Conservation (phyloP, 2,888 invertebrate genomes). For the Drosophila cognata region DNA sequence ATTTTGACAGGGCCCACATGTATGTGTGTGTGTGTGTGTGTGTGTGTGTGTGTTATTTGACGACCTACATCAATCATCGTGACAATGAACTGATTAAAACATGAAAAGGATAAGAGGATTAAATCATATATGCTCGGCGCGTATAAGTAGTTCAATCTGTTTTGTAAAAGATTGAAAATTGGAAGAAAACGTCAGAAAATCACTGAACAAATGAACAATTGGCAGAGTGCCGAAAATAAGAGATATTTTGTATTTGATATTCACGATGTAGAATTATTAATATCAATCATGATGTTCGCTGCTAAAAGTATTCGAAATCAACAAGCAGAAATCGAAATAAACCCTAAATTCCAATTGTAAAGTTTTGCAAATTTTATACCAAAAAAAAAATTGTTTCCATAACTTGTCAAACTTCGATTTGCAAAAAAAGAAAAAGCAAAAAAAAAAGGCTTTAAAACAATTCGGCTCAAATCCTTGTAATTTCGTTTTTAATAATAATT, state of each 20-base stretch:
- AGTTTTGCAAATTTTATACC: not conserved
- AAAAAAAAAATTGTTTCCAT: not conserved
- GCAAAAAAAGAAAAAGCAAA: not conserved
- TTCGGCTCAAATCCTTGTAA: constrained; percentile 13
- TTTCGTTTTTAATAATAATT: constrained; percentile 42
- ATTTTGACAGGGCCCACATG: constrained; percentile 54
- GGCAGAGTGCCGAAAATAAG: not conserved
- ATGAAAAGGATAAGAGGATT: constrained; percentile 60
- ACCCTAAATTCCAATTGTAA: constrained; percentile 2
- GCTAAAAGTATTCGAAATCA: not conserved
- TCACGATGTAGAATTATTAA: not conserved
- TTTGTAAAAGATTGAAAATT: constrained; percentile 2
- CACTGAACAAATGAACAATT: constrained; percentile 12
- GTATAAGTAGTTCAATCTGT: not conserved
- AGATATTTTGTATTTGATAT: not conserved
- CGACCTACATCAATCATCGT: constrained; percentile 61
- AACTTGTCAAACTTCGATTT: constrained; percentile 10
- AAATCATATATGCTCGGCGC: constrained; percentile 12
- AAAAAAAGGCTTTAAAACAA: constrained; percentile 1
- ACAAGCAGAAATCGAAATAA: not conserved
- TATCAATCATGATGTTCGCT: not conserved
- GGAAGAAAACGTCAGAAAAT: constrained; percentile 1
- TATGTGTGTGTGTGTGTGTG: constrained; percentile 4
- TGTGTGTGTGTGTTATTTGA: constrained; percentile 11
- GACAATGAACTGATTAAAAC: constrained; percentile 66